Evolutionary conservation across 2,113 vertebrate genomes (phyloP).

Genomic region (Acrocephalus arundinaceus): DNA sequence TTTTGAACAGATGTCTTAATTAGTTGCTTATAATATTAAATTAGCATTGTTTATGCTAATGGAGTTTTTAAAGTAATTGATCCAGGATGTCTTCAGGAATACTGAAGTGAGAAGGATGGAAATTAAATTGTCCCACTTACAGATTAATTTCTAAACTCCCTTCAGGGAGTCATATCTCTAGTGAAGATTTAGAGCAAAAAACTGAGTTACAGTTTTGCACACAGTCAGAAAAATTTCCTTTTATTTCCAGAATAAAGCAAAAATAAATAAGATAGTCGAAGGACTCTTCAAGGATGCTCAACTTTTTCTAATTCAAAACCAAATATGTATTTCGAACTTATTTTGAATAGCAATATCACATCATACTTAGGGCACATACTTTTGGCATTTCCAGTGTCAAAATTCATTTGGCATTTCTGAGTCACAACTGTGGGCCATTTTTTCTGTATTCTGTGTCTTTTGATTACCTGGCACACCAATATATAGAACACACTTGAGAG

Average conservation of each 20-base stretch:
- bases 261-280: neutral
- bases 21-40: neutral
- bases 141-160: neutral
- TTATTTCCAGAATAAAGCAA: neutral
- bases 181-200: neutral
- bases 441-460: neutral
- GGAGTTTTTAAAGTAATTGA: neutral
- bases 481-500: neutral
- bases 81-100: neutral
- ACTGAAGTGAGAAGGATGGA: neutral
- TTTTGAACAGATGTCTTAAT: conserved; percentile 6
- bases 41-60: neutral
- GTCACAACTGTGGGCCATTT: neutral
- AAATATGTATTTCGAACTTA: neutral
- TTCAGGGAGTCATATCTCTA: neutral
- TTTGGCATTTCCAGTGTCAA: neutral
- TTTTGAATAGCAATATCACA: neutral
- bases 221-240: neutral
- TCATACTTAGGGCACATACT: neutral
- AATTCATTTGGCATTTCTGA: neutral
- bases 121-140: neutral
- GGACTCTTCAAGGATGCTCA: neutral
- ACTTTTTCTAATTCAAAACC: neutral
- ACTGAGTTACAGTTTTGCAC: neutral
- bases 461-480: neutral